Conservation (phyloP, 2,797 vertebrate genomes). For the Hippoglossus hippoglossus region DNA sequence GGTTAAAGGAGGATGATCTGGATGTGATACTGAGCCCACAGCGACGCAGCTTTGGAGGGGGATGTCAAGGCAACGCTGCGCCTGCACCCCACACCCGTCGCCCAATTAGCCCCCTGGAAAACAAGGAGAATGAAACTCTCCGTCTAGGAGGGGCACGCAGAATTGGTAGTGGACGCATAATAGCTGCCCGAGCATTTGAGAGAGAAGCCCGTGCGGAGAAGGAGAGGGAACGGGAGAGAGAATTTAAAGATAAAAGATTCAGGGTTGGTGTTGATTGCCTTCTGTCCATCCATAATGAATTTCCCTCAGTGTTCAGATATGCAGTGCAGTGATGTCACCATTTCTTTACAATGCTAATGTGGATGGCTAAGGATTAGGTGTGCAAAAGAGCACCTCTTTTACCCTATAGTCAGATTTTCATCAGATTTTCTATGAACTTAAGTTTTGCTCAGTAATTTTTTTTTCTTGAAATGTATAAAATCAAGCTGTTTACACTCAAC, state of each 20-base stretch:
- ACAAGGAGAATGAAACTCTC: slow-evolving; percentile 92
- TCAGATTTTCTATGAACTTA: too few relatives aligned
- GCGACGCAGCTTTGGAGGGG: slow-evolving; percentile 95
- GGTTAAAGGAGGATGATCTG: slow-evolving; percentile 96
- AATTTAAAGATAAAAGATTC: slow-evolving; percentile 97
- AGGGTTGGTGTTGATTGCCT: slow-evolving; percentile 84
- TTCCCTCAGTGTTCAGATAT: neutral
- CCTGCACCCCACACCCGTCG: slow-evolving; percentile 83
- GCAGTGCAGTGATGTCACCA: neutral
- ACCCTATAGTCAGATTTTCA: too few relatives aligned
- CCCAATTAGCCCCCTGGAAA: slow-evolving; percentile 92
- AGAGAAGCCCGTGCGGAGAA: slow-evolving; percentile 92
- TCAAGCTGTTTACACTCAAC: too few relatives aligned
- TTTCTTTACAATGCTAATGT: neutral
- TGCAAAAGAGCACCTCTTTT: neutral
- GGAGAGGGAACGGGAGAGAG: slow-evolving; percentile 92
- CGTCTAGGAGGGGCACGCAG: slow-evolving; percentile 90
- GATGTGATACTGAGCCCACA: slow-evolving; percentile 97
- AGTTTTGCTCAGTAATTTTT: too few relatives aligned
- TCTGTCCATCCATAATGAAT: slow-evolving; percentile 8
- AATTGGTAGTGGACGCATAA: slow-evolving; percentile 96
- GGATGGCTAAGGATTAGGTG: neutral
- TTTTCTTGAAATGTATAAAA: too few relatives aligned
- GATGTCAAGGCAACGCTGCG: slow-evolving; percentile 90
- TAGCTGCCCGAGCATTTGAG: slow-evolving; percentile 92